phyloP scores from a whole-genome alignment of 1,140 invertebrate genomes.

The Apis florea region DNA sequence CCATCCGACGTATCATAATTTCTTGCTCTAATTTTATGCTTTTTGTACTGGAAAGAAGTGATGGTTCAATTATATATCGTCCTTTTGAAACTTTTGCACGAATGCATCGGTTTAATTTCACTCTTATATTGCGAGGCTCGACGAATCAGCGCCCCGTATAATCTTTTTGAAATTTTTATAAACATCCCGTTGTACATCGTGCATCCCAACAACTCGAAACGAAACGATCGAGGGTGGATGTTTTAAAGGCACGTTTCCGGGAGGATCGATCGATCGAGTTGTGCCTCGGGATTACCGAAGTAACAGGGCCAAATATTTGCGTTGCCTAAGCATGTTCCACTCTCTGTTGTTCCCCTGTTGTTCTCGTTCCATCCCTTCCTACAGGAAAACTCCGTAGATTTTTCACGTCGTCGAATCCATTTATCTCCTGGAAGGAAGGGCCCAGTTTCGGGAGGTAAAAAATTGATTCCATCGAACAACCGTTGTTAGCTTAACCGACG shows the following conservation, averaged over 20 bases:
- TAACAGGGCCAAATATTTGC: constrained; percentile 42
- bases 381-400: neutral
- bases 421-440: constrained; percentile 12
- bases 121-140: too few relatives aligned
- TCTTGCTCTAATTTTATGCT: too few relatives aligned
- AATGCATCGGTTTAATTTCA: too few relatives aligned
- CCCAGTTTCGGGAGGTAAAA: constrained; percentile 11
- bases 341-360: constrained; percentile 7
- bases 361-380: neutral
- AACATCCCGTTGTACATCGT: too few relatives aligned
- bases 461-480: constrained; percentile 29
- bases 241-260: constrained; percentile 6
- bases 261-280: constrained; percentile 14
- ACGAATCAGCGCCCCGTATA: too few relatives aligned
- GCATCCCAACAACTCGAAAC: neutral
- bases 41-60: too few relatives aligned
- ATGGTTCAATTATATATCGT: too few relatives aligned
- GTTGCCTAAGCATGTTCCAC: constrained; percentile 39
- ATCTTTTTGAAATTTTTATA: too few relatives aligned
- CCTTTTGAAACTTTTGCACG: too few relatives aligned
- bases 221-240: constrained; percentile 7
- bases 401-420: constrained; percentile 41
- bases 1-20: too few relatives aligned
- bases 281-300: constrained; percentile 26
- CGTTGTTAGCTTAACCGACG: too few relatives aligned